Evolutionary conservation across 2,113 vertebrate genomes (phyloP), one percentile per base, ranked within the genome.

Genomic region (Zeus faber): DNA sequence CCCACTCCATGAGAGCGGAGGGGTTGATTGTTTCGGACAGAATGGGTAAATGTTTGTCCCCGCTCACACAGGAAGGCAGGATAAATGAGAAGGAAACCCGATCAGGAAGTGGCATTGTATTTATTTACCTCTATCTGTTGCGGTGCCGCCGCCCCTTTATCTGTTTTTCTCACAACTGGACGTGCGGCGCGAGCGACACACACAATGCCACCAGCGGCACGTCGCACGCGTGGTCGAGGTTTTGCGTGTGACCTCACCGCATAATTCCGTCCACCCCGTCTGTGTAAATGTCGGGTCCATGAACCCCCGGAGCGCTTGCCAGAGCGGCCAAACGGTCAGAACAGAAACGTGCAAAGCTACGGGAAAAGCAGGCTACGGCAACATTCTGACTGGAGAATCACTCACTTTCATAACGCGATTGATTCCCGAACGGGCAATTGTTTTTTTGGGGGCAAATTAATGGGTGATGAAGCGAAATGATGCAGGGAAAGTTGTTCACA

Each of bases 401-500:
- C 52, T 82, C 70, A 63, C 64, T 70, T 76, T 77, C 62, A 54
- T 65, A 58, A 74, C 67, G 67, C 73, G 78, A 85, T 79, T 81
- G 80, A 88, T 87, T 88, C 77, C 58, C 71, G 67, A 59, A 76
- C 60, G 62, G 69, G 49, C 56, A 47, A 52, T 68, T 77, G 72
- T 79, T 68, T 85, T 78, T 70, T 25, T n/a, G n/a, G 67, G 67
- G 67, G 40, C 70, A 73, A 79, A 83, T 66, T 86, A 83, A 81
- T 75, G 81, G 80, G 56, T 81, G 85, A 87, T 72, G 70, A 80
- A 79, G 83, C 80, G 79, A 65, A 81, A 77, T 59, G 70, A 74
- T 74, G 70, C 47, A 29, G 70, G 50, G 76, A 77, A 71, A 25
- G 65, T 81, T 82, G 77, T 74, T 79, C 80, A 86, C 74, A 65